Evolutionary conservation across 2,888 invertebrate species (phyloP).

Genomic region (Acleris literana): DNA sequence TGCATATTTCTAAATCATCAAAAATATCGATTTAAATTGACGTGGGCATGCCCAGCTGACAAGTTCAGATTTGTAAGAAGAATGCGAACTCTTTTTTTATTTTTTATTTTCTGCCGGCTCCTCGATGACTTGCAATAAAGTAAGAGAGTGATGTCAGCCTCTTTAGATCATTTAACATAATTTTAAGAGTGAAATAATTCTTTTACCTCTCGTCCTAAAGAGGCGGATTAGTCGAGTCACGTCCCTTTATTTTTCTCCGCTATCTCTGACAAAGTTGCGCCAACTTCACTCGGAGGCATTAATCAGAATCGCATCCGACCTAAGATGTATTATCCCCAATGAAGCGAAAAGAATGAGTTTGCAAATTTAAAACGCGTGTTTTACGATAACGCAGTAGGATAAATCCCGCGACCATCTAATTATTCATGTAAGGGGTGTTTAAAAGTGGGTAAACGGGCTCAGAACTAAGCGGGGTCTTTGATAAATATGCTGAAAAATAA

Average conservation of each 20-base stretch:
- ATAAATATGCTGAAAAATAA: constrained; percentile 70
- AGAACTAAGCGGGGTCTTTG: constrained; percentile 53
- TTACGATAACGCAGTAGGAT: constrained; percentile 71
- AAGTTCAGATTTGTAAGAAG: constrained; percentile 32
- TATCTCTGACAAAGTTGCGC: constrained; percentile 80
- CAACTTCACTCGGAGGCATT: constrained; percentile 73
- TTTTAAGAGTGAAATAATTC: constrained; percentile 50
- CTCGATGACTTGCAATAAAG: constrained; percentile 13
- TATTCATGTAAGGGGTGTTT: constrained; percentile 82
- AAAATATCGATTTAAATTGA: constrained; percentile 25
- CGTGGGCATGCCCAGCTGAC: constrained; percentile 24
- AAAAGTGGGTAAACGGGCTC: constrained; percentile 72
- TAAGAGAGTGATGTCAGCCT: constrained; percentile 23
- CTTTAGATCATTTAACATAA: constrained; percentile 32
- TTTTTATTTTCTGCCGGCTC: constrained; percentile 29
- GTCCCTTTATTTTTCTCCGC: constrained; percentile 79
- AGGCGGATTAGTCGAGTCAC: constrained; percentile 77
- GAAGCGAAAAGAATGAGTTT: constrained; percentile 81
- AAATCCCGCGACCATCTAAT: constrained; percentile 80
- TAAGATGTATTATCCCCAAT: constrained; percentile 81
- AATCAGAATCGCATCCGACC: constrained; percentile 78
- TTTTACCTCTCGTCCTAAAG: constrained; percentile 61
- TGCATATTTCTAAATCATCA: constrained; percentile 27
- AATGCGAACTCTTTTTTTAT: constrained; percentile 22
- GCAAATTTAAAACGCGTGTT: constrained; percentile 81